Percentiles rank a stretch among this genome's conserved stretches.
These are phyloP conservation scores for Semnornis frantzii DNA, from an alignment of 2,113 vertebrate species.

Conservation along the genomic window DNA sequence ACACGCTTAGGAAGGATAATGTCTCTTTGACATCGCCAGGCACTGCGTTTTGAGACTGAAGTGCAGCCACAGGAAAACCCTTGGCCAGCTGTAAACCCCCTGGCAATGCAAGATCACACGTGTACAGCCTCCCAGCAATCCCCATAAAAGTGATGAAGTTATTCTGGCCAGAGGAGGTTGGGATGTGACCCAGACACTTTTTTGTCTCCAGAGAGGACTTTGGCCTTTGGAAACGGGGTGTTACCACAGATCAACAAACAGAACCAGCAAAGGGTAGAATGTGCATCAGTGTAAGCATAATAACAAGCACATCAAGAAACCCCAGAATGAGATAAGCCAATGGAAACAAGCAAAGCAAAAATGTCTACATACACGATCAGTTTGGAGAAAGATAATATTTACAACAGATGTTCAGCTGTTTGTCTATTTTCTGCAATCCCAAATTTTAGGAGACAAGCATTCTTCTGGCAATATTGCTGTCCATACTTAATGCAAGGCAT, in stretches of 20 bases:
- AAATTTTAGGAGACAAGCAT: neutral
- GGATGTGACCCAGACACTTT: neutral
- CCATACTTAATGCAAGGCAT: neutral
- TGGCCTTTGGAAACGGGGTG: neutral
- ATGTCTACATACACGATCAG: neutral
- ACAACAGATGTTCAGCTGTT: slow-evolving; percentile 9
- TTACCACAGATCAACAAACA: neutral
- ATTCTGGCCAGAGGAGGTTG: neutral
- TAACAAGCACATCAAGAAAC: neutral
- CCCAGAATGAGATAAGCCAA: neutral
- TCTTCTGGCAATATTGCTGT: neutral
- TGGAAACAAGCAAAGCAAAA: slow-evolving; percentile 22
- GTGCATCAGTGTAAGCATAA: accelerated
- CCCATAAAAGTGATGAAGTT: neutral
- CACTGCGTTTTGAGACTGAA: neutral
- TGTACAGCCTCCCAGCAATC: neutral
- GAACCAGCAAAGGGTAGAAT: neutral
- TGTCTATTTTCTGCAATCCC: neutral
- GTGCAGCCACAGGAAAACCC: neutral
- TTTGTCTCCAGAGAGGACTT: neutral
- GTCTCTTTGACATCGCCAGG: accelerated
- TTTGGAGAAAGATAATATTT: neutral
- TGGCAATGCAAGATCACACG: neutral
- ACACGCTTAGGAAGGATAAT: accelerated
- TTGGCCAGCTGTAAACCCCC: neutral